A percentile compares a stretch with the other conserved stretches of the same genome.
phyloP scores from a whole-genome alignment of 2,888 invertebrate species.

The Pseudococcus longispinus region DNA sequence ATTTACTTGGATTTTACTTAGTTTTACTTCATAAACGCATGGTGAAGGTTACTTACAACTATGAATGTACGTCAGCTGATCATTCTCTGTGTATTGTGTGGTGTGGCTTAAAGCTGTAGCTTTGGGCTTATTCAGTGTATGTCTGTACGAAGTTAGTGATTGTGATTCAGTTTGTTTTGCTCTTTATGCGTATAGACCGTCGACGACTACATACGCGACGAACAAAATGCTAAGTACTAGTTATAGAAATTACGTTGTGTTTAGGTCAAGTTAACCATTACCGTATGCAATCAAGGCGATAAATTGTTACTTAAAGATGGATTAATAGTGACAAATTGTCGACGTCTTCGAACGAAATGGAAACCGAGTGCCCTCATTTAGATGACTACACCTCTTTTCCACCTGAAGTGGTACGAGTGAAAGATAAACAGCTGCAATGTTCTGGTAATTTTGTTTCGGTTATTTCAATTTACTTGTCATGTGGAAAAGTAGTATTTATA shows the following conservation, averaged over 20 bases:
- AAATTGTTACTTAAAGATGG: conserved; percentile 15
- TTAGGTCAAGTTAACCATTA: not conserved
- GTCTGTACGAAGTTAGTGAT: not conserved
- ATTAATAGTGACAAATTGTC: not conserved
- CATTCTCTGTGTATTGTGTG: not conserved
- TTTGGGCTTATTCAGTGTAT: not conserved
- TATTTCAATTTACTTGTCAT: not conserved
- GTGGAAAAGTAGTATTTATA: not conserved
- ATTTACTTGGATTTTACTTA: not conserved
- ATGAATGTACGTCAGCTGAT: conserved; percentile 47
- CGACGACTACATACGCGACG: not conserved
- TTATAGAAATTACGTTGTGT: conserved; percentile 33
- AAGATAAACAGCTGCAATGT: conserved; percentile 46
- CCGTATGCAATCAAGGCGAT: not conserved
- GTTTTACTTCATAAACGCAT: conserved; percentile 24
- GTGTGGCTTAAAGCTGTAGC: not conserved
- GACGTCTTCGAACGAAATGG: not conserved
- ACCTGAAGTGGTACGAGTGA: conserved; percentile 10
- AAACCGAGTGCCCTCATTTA: conserved; percentile 52
- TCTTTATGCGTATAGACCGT: not conserved
- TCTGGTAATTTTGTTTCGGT: conserved; percentile 3
- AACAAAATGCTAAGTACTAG: conserved; percentile 15
- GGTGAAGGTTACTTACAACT: conserved; percentile 39
- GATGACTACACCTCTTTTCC: conserved; percentile 44
- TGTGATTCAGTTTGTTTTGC: conserved; percentile 47